Conservation (phyloP, 1,140 invertebrate genomes). For the Drosophila parvula region DNA sequence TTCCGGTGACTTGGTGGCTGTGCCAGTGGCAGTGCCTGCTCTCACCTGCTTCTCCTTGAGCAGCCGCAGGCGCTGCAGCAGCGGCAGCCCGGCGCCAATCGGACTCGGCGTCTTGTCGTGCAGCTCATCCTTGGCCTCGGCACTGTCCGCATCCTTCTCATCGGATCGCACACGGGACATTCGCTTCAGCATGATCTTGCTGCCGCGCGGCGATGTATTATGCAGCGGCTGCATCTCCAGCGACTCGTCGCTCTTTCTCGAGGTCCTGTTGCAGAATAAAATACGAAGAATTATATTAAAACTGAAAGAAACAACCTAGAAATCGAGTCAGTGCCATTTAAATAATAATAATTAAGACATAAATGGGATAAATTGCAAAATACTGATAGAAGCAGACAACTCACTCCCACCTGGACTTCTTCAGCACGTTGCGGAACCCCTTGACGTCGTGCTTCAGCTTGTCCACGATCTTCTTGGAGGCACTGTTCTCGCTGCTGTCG, state of each 20-base stretch:
- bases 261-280: constrained; percentile 58
- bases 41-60: constrained; percentile 93
- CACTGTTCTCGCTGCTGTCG: constrained; percentile 88
- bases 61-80: constrained; percentile 90
- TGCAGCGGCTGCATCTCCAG: constrained; percentile 88
- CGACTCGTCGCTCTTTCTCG: constrained; percentile 86
- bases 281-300: too few relatives aligned
- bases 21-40: constrained; percentile 54
- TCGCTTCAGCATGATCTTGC: constrained; percentile 86
- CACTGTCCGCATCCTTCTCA: constrained; percentile 86
- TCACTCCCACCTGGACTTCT: constrained; percentile 85
- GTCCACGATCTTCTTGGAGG: constrained; percentile 90
- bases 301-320: too few relatives aligned
- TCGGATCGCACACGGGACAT: constrained; percentile 89
- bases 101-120: constrained; percentile 88
- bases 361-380: not conserved
- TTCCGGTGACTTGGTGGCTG: constrained; percentile 19
- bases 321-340: too few relatives aligned
- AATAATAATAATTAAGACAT: not conserved
- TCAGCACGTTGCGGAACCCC: constrained; percentile 88
- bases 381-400: not conserved
- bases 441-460: constrained; percentile 93
- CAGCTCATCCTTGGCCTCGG: constrained; percentile 85
- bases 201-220: constrained; percentile 75
- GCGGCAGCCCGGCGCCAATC: constrained; percentile 91